Evolutionary conservation across 2,888 invertebrate species (phyloP), one percentile per base, ranked within the genome.

Genomic region (Quadroppia sp.): DNA sequence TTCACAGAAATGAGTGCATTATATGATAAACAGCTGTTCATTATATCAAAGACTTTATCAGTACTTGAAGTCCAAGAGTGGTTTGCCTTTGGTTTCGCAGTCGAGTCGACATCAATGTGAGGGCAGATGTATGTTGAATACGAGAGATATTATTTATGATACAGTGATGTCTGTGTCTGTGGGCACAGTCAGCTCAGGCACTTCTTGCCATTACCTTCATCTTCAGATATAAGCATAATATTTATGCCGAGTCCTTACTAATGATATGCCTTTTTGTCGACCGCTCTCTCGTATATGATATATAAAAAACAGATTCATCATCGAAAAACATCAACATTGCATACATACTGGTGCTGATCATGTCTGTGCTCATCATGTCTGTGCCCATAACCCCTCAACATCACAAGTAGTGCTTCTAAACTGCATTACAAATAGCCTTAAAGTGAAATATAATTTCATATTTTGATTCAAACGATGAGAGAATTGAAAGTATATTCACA

Each of bases 21-120:
- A 32, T 59, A 59, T 56, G 23, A 56, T 64, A 64, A 64, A 36
- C 61, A 64, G 61, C 61, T 64, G 61, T 64, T n/a, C 32, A 64
- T 64, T 64, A 64, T 36, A n/a, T 64, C 56, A 56, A 25, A 7
- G 45, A 45, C 45, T 11, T 45, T 45, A 45, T 45, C 45, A 45
- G 45, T 13, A 17, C 6, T 13, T 45, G 11, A 11, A 36, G 36
- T 7, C 36, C 36, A 11, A 36, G 36, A 36, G 36, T n/a, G n/a
- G n/a, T n/a, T n/a, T n/a, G n/a, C n/a, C n/a, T n/a, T n/a, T n/a
- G n/a, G n/a, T n/a, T n/a, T n/a, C n/a, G n/a, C n/a, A n/a, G n/a
- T n/a, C n/a, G 36, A 9, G 9, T 36, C 6, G 45, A 45, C 45
- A 45, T 45, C 15, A 45, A 7, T 45, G 45, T 45, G 45, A 45